Percentiles rank a stretch among this genome's conserved stretches.
phyloP scores from a whole-genome alignment of 2,113 vertebrate species.

The Anoplopoma fimbria region DNA sequence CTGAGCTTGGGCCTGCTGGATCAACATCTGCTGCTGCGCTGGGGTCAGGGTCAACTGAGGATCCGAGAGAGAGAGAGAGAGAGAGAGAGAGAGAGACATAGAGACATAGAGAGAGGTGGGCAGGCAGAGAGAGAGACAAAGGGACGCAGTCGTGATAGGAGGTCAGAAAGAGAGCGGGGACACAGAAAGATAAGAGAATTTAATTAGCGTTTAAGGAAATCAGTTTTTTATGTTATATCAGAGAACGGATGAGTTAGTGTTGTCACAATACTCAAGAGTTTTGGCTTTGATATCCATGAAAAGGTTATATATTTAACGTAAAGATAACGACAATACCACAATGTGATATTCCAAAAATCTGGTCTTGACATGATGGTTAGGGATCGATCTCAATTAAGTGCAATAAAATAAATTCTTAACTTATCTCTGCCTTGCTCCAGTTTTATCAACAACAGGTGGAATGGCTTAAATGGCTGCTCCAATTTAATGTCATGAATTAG shows the following conservation, averaged over 20 bases:
- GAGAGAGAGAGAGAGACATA: not conserved
- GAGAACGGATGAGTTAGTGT: conserved; percentile 16
- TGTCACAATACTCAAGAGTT: conserved; percentile 33
- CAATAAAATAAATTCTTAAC: not conserved
- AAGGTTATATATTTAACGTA: conserved; percentile 14
- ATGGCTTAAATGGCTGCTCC: conserved; percentile 11
- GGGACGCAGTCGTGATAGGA: not conserved
- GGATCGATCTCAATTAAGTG: not conserved
- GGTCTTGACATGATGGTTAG: not conserved
- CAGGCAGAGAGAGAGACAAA: not conserved
- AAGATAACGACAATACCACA: not conserved
- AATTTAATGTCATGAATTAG: conserved; percentile 7
- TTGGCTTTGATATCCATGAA: conserved; percentile 33
- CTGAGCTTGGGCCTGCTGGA: conserved; percentile 99
- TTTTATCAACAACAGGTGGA: conserved; percentile 10
- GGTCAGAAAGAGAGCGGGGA: not conserved
- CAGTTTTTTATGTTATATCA: not conserved
- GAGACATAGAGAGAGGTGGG: not conserved
- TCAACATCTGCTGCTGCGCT: conserved; percentile 95
- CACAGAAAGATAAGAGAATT: not conserved
- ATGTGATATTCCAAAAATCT: not conserved
- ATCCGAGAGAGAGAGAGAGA: not conserved
- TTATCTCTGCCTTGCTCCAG: not conserved
- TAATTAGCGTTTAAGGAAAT: not conserved
- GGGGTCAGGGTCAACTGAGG: conserved; percentile 94